phyloP scores from a whole-genome alignment of 2,113 vertebrate genomes.

The Cynoglossus semilaevis region DNA sequence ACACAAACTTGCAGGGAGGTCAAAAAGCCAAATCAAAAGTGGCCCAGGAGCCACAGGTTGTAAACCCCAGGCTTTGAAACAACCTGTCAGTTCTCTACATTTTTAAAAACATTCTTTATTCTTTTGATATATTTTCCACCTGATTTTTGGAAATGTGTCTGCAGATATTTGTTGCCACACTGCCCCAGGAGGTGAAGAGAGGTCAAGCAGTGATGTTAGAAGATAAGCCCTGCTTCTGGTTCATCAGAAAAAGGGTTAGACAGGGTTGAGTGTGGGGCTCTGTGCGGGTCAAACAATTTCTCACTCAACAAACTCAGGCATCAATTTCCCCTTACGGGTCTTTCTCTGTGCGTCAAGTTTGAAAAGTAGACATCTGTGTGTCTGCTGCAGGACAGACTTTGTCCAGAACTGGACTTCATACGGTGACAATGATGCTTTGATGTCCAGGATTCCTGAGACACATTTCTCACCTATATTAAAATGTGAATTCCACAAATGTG shows the following conservation, averaged over 20 bases:
- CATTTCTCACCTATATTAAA: too few relatives aligned
- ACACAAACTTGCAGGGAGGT: too few relatives aligned
- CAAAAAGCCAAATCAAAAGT: too few relatives aligned
- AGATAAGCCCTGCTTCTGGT: background rate
- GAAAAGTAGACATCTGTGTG: background rate
- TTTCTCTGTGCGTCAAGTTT: background rate
- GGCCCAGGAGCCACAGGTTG: too few relatives aligned
- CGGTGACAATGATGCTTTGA: too few relatives aligned
- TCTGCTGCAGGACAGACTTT: background rate
- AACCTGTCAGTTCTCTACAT: background rate
- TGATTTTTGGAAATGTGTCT: background rate
- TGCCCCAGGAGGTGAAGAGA: background rate
- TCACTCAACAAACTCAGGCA: background rate
- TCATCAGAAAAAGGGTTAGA: background rate
- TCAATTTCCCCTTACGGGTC: background rate
- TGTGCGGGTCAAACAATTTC: background rate
- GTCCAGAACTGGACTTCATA: too few relatives aligned
- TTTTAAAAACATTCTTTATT: background rate
- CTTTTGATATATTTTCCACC: background rate
- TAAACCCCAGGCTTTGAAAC: background rate
- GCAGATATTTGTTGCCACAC: background rate
- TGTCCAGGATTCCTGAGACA: too few relatives aligned
- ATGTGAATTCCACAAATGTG: too few relatives aligned
- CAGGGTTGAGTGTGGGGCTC: background rate
- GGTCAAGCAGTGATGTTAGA: conserved; percentile 3